Evolutionary conservation across 2,888 invertebrate genomes (phyloP).

Genomic region (Cheilosia variabilis): DNA sequence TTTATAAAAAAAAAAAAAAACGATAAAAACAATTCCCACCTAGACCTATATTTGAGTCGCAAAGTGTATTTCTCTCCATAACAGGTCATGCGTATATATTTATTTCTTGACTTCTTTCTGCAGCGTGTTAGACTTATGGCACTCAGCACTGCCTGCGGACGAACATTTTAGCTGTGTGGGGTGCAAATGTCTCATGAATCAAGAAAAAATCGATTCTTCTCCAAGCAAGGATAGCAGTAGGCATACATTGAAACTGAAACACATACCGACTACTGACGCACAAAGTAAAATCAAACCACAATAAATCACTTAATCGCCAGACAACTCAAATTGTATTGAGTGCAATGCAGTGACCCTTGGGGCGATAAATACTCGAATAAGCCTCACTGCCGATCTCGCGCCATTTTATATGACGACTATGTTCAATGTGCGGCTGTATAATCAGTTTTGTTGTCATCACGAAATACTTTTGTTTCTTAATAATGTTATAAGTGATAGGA

Average conservation of each 20-base stretch:
- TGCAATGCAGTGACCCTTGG: constrained; percentile 56
- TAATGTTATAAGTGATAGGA: constrained; percentile 34
- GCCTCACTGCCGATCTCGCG: constrained; percentile 39
- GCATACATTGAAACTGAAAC: not conserved
- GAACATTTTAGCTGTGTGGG: not conserved
- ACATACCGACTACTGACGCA: not conserved
- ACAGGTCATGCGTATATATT: not conserved
- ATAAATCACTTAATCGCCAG: constrained; percentile 69
- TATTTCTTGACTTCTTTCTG: not conserved
- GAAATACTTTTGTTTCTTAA: constrained; percentile 35
- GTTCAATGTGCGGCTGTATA: constrained; percentile 9
- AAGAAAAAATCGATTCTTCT: constrained; percentile 1
- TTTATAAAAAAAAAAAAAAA: not conserved
- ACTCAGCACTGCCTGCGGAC: not conserved
- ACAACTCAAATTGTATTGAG: constrained; percentile 39
- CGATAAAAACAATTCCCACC: not conserved
- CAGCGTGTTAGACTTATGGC: not conserved
- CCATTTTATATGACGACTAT: constrained; percentile 55
- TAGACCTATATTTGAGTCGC: too few relatives aligned
- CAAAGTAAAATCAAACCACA: constrained; percentile 9
- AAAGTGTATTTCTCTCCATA: not conserved
- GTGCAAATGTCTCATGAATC: not conserved
- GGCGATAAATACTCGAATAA: constrained; percentile 49
- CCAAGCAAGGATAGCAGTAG: not conserved
- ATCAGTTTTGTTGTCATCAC: constrained; percentile 47